These are phyloP conservation scores for Vulpes ferrilata DNA, from an alignment of 2,113 vertebrate species.

Conservation along the genomic window DNA sequence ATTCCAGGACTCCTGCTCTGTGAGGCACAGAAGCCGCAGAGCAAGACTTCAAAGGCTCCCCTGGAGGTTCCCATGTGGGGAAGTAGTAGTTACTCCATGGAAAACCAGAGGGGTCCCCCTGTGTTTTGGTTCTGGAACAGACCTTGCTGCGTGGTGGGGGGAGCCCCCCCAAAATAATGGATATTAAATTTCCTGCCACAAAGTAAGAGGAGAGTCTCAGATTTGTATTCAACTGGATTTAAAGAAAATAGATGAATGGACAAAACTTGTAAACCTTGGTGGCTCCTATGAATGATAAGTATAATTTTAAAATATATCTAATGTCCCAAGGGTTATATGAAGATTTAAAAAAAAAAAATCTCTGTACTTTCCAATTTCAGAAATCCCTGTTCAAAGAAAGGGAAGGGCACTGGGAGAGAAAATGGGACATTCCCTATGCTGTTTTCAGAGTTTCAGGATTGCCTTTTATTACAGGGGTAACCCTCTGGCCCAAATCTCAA, in stretches of 20 bases:
- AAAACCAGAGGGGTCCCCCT: background rate
- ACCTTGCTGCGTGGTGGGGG: background rate
- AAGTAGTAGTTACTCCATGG: background rate
- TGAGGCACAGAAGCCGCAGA: background rate
- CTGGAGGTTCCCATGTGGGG: background rate
- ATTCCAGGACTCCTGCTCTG: background rate
- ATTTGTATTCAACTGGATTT: constrained; percentile 28
- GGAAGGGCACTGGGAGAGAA: background rate
- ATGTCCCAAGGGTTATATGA: background rate
- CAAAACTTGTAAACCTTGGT: background rate
- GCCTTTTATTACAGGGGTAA: background rate
- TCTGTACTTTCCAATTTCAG: constrained; percentile 20
- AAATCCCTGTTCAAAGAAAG: constrained; percentile 23
- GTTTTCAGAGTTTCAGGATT: background rate
- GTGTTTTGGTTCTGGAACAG: background rate
- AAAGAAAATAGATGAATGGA: background rate
- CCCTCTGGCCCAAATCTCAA: background rate
- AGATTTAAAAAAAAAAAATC: background rate
- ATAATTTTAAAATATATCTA: constrained; percentile 30
- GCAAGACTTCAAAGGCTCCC: background rate
- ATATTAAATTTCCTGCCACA: background rate
- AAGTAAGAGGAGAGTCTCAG: background rate
- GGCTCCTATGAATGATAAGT: background rate
- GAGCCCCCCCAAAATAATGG: background rate
- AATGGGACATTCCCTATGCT: background rate